Conservation (phyloP, 2,797 vertebrate genomes). For the Octomys mimax region DNA sequence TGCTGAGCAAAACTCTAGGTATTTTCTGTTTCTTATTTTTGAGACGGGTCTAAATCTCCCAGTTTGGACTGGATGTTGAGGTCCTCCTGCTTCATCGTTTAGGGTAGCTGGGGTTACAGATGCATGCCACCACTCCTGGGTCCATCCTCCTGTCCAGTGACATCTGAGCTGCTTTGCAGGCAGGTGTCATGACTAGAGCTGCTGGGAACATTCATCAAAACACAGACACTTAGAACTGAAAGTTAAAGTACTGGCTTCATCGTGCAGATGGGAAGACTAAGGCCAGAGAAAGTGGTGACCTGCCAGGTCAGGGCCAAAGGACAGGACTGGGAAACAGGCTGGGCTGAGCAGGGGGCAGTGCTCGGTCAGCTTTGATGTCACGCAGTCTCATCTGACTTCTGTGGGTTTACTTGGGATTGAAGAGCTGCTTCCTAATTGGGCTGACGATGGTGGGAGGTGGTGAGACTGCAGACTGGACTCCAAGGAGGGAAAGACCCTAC, state of each 20-base stretch:
- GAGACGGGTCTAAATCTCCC: neutral
- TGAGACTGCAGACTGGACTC: conserved; percentile 52
- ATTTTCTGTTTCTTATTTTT: neutral
- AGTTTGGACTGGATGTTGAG: neutral
- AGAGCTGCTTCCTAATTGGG: conserved; percentile 81
- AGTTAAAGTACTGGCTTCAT: neutral
- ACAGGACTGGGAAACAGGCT: conserved; percentile 76
- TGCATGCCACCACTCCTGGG: neutral
- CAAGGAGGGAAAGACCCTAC: conserved; percentile 50
- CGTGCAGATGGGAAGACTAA: neutral
- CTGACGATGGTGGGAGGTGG: conserved; percentile 74
- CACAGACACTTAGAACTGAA: neutral
- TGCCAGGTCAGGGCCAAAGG: neutral
- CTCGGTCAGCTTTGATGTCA: conserved; percentile 82
- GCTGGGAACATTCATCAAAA: neutral
- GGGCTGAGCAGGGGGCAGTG: conserved; percentile 68
- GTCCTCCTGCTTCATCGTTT: neutral
- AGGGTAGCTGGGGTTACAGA: neutral
- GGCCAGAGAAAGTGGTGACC: neutral
- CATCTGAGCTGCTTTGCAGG: neutral
- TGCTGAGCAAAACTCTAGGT: neutral
- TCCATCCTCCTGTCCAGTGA: neutral
- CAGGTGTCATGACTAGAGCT: neutral
- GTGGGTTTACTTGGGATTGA: conserved; percentile 83
- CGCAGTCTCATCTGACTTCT: conserved; percentile 77